These are phyloP conservation scores for Aphrophora alni DNA, from an alignment of 2,888 invertebrate genomes.

Conservation along the genomic window DNA sequence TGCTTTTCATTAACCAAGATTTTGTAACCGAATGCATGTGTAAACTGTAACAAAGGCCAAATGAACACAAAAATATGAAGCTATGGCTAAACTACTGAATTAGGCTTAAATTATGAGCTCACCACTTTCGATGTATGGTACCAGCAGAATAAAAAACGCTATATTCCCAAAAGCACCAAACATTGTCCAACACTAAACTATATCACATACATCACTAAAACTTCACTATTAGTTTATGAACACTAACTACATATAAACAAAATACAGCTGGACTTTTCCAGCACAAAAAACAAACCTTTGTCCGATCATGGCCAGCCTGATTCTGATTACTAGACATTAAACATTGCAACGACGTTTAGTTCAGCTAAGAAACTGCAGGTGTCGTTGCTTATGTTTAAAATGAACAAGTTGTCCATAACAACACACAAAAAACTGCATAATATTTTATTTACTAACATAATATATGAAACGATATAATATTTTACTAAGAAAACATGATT, in stretches of 20 bases:
- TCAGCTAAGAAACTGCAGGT: neutral
- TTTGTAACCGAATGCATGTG: too few species aligned
- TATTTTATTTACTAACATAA: too few species aligned
- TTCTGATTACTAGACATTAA: slow-evolving; percentile 14
- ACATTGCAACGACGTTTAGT: neutral
- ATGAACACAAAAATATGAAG: neutral
- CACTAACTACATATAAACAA: slow-evolving; percentile 37
- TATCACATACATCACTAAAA: slow-evolving; percentile 37
- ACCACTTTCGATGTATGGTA: slow-evolving; percentile 76
- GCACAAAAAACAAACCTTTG: slow-evolving; percentile 39
- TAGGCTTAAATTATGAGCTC: slow-evolving; percentile 56
- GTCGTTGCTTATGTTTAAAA: too few species aligned
- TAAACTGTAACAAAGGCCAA: too few species aligned
- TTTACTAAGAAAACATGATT: too few species aligned
- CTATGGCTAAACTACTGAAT: neutral
- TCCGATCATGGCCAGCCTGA: slow-evolving; percentile 30
- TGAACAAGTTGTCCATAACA: too few species aligned
- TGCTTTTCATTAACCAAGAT: too few species aligned
- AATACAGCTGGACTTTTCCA: slow-evolving; percentile 42
- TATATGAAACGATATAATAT: too few species aligned
- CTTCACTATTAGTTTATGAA: slow-evolving; percentile 25
- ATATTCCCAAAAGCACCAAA: slow-evolving; percentile 71
- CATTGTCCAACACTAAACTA: slow-evolving; percentile 57
- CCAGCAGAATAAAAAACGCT: slow-evolving; percentile 70
- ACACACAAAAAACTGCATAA: too few species aligned